phyloP scores from a whole-genome alignment of 1,140 invertebrate genomes.

The Drosophila bifasciata region DNA sequence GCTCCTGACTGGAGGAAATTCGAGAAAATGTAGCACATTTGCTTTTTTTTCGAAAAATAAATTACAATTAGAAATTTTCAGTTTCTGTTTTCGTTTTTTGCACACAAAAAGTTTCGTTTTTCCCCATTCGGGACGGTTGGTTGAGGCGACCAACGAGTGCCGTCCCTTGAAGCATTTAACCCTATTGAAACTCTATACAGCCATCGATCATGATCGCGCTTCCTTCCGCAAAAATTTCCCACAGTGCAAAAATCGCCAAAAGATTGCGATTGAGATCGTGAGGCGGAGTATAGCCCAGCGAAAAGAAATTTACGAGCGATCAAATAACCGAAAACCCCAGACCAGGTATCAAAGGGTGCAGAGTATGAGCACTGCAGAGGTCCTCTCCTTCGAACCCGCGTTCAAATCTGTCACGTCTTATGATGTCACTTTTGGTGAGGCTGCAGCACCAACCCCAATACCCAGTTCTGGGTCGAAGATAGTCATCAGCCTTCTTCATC shows the following conservation, averaged over 20 bases:
- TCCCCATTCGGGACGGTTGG: neutral
- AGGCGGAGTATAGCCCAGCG: conserved; percentile 22
- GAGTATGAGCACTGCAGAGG: conserved; percentile 59
- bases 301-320: conserved; percentile 74
- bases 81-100: conserved; percentile 23
- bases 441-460: conserved; percentile 43
- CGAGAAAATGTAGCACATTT: too few species aligned
- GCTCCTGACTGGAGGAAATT: conserved; percentile 8
- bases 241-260: conserved; percentile 72
- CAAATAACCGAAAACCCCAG: conserved; percentile 59
- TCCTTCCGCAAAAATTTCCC: conserved; percentile 78
- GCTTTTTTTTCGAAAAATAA: neutral
- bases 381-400: conserved; percentile 47
- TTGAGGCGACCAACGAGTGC: conserved; percentile 21
- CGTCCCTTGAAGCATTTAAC: conserved; percentile 36
- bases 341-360: conserved; percentile 81
- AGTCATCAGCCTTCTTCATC: conserved; percentile 50
- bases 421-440: conserved; percentile 70
- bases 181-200: conserved; percentile 71
- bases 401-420: conserved; percentile 80
- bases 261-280: conserved; percentile 64
- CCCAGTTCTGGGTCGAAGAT: conserved; percentile 29
- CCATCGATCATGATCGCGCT: conserved; percentile 70
- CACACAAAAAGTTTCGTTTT: conserved; percentile 42
- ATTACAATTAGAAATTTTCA: conserved; percentile 1